Conservation (phyloP, 2,797 vertebrate genomes). For the Semotilus atromaculatus region DNA sequence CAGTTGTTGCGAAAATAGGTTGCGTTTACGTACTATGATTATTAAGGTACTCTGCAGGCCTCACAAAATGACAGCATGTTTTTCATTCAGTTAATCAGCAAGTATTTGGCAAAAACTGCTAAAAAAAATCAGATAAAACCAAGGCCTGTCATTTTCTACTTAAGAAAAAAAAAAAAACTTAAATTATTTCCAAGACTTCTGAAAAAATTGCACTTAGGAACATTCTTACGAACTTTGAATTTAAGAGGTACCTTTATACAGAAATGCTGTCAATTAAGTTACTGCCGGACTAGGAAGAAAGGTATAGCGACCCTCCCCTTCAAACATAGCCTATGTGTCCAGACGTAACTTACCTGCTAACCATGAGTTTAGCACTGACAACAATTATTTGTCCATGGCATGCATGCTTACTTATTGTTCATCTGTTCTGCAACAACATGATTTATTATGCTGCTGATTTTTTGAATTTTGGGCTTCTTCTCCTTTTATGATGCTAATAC, state of each 20-base stretch:
- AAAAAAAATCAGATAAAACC: too few species aligned
- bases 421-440: conserved; percentile 23
- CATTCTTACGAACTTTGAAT: too few species aligned
- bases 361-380: not conserved
- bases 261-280: not conserved
- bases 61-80: too few species aligned
- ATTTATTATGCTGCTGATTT: conserved; percentile 25
- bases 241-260: not conserved
- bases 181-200: too few species aligned
- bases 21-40: not conserved
- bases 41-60: too few species aligned
- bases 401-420: not conserved
- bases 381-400: not conserved
- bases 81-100: too few species aligned
- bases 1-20: not conserved
- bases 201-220: too few species aligned
- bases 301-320: not conserved
- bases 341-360: not conserved
- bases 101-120: too few species aligned
- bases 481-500: conserved; percentile 35
- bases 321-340: not conserved
- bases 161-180: too few species aligned
- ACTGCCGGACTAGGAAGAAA: not conserved
- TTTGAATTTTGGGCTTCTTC: conserved; percentile 11
- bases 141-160: too few species aligned